Base-by-base conservation (phyloP, 2,888 invertebrate species). In the Drosophila subsilvestris region DNA sequence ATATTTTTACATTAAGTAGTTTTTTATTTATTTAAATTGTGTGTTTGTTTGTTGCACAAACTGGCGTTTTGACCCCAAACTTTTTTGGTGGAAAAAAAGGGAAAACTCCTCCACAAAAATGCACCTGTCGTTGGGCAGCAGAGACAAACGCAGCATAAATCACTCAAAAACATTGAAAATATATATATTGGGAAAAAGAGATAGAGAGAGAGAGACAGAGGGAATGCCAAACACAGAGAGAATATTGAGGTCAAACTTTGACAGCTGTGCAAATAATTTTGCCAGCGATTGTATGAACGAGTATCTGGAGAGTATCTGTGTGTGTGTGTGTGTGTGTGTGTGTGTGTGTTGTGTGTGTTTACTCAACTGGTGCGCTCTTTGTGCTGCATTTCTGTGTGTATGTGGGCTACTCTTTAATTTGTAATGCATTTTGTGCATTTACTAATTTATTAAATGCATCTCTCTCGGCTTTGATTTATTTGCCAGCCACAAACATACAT, bases 231-330 rank as follows among this genome's bases (percentile, higher is more conserved):
- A 68, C 57, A 63, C 48, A 17, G 60, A 56, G 22, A 76, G 74
- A 37, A 60, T 84, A 86, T 63, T 79, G 81, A 72, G 85, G 85
- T 86, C 85, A 86, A 71, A 83, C 88, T 86, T 79, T 88, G 85
- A 86, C 85, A 86, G 85, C 85, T 86, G 85, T 75, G 88, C 88
- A 86, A 86, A 86, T 88, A 86, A 88, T 88, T 84, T 86, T 63
- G 74, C 70, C 63, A 9, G 63, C 37, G 59, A 73, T 56, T 63
- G 85, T 48, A 43, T 42, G 55, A 44, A 25, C 32, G 3, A 27
- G 29, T 25, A 74, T 27, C 25, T 56, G 65, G 45, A 18, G 12
- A 27, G 32, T 25, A 45, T 20, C 12, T 27, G 27, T 49, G 47
- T n/a, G 48, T 48, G 17, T 49, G n/a, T 48, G 29, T 55, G 4